A percentile compares a stretch with the other conserved stretches of the same genome.
Conservation (phyloP, 2,888 invertebrate genomes). For the Acanthoscelides obtectus region DNA sequence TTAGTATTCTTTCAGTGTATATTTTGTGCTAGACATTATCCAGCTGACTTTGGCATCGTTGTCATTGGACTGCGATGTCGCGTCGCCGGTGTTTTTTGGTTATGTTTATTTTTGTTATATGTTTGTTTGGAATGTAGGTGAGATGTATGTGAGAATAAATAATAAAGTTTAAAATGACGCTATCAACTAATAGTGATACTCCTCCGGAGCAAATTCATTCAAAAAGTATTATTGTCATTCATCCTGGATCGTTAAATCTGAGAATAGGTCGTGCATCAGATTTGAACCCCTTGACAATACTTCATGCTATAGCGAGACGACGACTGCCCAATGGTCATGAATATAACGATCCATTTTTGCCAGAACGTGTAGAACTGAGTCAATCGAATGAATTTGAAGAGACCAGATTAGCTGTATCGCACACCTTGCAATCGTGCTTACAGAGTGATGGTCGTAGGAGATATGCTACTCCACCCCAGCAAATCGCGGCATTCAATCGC, state of each 20-base stretch:
- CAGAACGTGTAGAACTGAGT: constrained; percentile 60
- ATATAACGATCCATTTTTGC: constrained; percentile 51
- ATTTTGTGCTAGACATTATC: no score
- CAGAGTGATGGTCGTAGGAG: constrained; percentile 77
- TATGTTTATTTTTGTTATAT: no score
- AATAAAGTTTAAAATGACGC: constrained; percentile 18
- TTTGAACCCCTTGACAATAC: constrained; percentile 74
- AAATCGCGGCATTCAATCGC: constrained; percentile 83
- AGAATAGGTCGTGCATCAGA: constrained; percentile 90
- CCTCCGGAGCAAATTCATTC: constrained; percentile 59
- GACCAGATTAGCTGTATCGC: constrained; percentile 75
- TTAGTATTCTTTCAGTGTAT: no score
- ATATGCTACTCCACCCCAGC: constrained; percentile 84
- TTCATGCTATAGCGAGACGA: constrained; percentile 81
- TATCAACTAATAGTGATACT: constrained; percentile 19
- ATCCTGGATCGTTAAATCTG: constrained; percentile 87
- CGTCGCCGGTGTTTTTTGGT: no score
- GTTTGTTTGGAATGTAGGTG: no score
- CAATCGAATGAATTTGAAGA: constrained; percentile 77
- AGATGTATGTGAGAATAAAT: no score
- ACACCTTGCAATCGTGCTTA: constrained; percentile 79
- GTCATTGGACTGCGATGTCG: no score
- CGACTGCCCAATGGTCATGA: constrained; percentile 47
- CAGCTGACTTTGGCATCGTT: no score
- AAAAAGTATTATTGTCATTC: constrained; percentile 85